Evolutionary conservation across 2,888 invertebrate species (phyloP).

Genomic region (Chelonus formosanus): DNA sequence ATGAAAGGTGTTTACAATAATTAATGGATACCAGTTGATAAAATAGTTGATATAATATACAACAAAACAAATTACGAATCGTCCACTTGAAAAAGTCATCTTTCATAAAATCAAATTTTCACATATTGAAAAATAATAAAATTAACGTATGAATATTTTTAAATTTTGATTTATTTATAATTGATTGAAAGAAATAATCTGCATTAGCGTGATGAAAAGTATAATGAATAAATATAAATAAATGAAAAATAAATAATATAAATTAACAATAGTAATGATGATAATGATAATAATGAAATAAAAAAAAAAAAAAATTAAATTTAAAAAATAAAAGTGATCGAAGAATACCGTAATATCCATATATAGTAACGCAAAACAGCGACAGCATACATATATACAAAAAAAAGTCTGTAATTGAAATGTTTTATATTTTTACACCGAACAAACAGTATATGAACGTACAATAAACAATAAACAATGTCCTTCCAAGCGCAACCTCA

Average conservation of each 20-base stretch:
- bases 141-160: too few species aligned
- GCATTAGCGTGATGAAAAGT: too few species aligned
- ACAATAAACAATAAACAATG: conserved; percentile 59
- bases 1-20: too few species aligned
- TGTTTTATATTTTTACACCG: conserved; percentile 63
- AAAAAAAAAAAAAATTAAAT: conserved; percentile 18
- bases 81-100: too few species aligned
- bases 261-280: background rate
- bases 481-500: conserved; percentile 64
- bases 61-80: too few species aligned
- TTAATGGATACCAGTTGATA: too few species aligned
- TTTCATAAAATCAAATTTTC: too few species aligned
- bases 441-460: conserved; percentile 48
- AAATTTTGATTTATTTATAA: too few species aligned
- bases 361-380: conserved; percentile 23
- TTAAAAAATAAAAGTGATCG: conserved; percentile 39
- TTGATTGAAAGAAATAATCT: too few species aligned
- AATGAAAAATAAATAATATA: background rate
- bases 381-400: conserved; percentile 30
- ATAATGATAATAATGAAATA: conserved; percentile 11
- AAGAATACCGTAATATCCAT: conserved; percentile 42
- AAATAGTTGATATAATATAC: too few species aligned
- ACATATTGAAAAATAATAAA: too few species aligned
- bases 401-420: conserved; percentile 59
- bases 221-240: background rate